A percentile compares a stretch with the other conserved stretches of the same genome.
phyloP scores from a whole-genome alignment of 2,113 vertebrate species.

The Leuciscus idus region DNA sequence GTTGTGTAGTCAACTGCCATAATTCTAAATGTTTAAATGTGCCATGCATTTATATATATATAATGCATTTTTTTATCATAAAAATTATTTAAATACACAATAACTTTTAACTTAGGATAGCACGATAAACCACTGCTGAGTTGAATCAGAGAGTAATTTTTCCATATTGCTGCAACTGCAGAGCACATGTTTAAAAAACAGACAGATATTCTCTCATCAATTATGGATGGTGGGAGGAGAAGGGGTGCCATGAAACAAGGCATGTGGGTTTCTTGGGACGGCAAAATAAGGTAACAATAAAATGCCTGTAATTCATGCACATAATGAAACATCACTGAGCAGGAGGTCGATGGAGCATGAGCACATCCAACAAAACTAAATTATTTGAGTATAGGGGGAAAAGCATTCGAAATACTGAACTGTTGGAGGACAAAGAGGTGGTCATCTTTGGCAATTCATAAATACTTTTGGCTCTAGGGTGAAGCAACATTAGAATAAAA shows the following conservation, averaged over 20 bases:
- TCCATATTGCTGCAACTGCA: not conserved
- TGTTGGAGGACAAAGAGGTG: not conserved
- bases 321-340: conserved; percentile 4
- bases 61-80: not conserved
- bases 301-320: not conserved
- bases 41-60: not conserved
- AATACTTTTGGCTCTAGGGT: not conserved
- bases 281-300: not conserved
- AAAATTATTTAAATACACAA: not conserved
- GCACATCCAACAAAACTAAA: conserved; percentile 12
- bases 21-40: not conserved
- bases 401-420: no score
- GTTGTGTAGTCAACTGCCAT: not conserved
- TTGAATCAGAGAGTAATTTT: not conserved
- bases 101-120: not conserved
- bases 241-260: conserved; percentile 31
- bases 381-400: not conserved
- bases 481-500: no score
- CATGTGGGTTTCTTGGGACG: not conserved
- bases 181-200: conserved; percentile 28
- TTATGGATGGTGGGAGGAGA: conserved; percentile 30
- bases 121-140: not conserved
- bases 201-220: conserved; percentile 22
- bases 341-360: not conserved
- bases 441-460: conserved; percentile 9